These are phyloP conservation scores for Phenganax stokvisi DNA, from an alignment of 92 coral and sea anemone species.

Conservation along the genomic window DNA sequence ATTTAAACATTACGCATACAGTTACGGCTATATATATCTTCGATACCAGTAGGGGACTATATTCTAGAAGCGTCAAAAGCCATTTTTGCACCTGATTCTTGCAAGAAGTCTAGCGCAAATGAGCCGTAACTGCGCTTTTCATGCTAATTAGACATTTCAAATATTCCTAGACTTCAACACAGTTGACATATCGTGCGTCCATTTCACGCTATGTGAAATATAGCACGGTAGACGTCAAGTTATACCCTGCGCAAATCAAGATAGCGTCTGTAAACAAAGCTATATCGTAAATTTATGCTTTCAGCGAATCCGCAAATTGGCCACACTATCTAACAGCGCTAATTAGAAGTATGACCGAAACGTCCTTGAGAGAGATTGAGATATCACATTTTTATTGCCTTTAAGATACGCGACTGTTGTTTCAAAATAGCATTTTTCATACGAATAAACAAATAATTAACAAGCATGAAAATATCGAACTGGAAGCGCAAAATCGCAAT, in stretches of 20 bases:
- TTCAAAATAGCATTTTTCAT: not conserved
- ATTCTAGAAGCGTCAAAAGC: not conserved
- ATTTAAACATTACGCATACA: conserved; percentile 1
- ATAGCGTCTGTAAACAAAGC: not conserved
- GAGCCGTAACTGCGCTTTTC: conserved; percentile 5
- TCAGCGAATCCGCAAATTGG: not conserved
- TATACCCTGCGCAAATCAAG: too few species aligned
- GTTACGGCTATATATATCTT: conserved; percentile 6
- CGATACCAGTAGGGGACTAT: not conserved
- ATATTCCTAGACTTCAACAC: not conserved
- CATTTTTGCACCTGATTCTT: not conserved
- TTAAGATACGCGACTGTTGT: not conserved
- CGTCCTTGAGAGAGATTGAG: conserved; percentile 12
- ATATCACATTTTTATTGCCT: conserved; percentile 2
- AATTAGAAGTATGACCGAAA: conserved; percentile 8
- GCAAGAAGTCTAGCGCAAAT: not conserved
- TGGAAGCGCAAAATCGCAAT: not conserved
- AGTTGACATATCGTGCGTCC: conserved; percentile 2
- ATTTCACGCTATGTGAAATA: conserved; percentile 17
- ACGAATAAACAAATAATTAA: not conserved
- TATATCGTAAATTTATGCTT: not conserved
- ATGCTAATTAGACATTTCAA: conserved; percentile 15
- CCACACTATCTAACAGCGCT: not conserved
- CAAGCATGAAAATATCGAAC: too few species aligned
- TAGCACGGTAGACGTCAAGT: not conserved